phyloP scores from a whole-genome alignment of 30 jellyfish, hydroid and myxozoan species.

The Aurelia aurita region DNA sequence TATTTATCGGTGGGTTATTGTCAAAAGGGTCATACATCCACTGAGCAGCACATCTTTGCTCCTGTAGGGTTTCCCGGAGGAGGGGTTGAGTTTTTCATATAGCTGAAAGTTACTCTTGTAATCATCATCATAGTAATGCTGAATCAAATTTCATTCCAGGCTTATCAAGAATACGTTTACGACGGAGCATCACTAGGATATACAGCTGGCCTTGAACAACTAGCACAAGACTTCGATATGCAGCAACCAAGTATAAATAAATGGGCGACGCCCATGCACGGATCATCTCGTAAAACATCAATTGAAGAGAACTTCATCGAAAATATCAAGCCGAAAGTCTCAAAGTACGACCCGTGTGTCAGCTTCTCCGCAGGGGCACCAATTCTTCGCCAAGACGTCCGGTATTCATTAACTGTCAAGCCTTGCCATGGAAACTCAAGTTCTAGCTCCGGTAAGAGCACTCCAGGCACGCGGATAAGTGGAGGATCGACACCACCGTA shows the following conservation, averaged over 20 bases:
- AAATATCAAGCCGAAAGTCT: constrained; percentile 18
- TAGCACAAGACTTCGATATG: constrained; percentile 86
- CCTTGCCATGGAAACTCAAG: constrained; percentile 64
- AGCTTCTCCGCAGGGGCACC: constrained; percentile 95
- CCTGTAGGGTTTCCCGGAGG: no score
- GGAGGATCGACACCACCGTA: constrained; percentile 62
- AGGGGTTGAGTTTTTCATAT: no score
- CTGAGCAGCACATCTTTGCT: no score
- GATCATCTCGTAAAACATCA: constrained; percentile 55
- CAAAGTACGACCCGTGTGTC: constrained; percentile 95
- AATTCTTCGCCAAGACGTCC: constrained; percentile 58
- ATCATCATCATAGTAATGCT: no score
- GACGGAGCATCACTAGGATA: constrained; percentile 80
- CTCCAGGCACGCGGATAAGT: constrained; percentile 73
- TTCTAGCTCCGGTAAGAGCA: constrained; percentile 82
- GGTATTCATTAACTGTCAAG: constrained; percentile 49
- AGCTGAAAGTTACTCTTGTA: no score
- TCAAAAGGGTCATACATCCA: no score
- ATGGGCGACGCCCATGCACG: constrained; percentile 93
- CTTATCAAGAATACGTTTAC: constrained; percentile 85
- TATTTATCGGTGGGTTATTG: no score
- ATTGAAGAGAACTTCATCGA: constrained; percentile 46
- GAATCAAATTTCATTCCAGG: constrained; percentile 34
- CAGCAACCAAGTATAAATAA: constrained; percentile 95
- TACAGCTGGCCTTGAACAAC: constrained; percentile 66